phyloP scores from a whole-genome alignment of 2,113 vertebrate species.

The Pungitius pungitius region DNA sequence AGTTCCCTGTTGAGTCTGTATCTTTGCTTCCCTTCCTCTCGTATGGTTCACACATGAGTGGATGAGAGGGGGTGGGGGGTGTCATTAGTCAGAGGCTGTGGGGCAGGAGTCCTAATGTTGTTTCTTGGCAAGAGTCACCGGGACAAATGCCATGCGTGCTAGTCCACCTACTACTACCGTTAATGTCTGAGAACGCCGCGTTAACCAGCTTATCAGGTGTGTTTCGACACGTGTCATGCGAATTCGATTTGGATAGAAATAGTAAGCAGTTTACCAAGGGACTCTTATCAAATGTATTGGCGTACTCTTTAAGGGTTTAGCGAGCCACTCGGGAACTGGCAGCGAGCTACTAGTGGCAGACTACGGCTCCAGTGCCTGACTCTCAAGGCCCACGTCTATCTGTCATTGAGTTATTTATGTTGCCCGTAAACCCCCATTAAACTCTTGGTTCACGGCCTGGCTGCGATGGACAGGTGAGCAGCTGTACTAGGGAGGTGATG shows the following conservation, averaged over 20 bases:
- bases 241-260: neutral
- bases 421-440: constrained; percentile 35
- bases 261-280: neutral
- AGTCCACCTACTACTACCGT: constrained; percentile 39
- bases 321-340: neutral
- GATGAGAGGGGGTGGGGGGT: constrained; percentile 11
- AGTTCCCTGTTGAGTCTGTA: constrained; percentile 18
- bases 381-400: constrained; percentile 20
- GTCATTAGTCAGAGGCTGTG: constrained; percentile 54
- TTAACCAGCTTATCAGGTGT: neutral
- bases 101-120: constrained; percentile 62
- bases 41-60: constrained; percentile 29
- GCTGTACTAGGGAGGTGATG: constrained; percentile 53
- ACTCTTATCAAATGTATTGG: neutral
- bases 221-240: neutral
- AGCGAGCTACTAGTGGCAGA: neutral
- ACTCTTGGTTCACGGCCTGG: constrained; percentile 46
- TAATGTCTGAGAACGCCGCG: neutral
- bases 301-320: neutral
- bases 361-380: neutral
- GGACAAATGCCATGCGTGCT: constrained; percentile 46
- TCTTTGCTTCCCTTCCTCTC: constrained; percentile 28
- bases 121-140: constrained; percentile 52
- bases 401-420: constrained; percentile 45
- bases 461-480: constrained; percentile 32